Evolutionary conservation across 2,797 vertebrate genomes (phyloP).

Genomic region (Galaxias olidus): DNA sequence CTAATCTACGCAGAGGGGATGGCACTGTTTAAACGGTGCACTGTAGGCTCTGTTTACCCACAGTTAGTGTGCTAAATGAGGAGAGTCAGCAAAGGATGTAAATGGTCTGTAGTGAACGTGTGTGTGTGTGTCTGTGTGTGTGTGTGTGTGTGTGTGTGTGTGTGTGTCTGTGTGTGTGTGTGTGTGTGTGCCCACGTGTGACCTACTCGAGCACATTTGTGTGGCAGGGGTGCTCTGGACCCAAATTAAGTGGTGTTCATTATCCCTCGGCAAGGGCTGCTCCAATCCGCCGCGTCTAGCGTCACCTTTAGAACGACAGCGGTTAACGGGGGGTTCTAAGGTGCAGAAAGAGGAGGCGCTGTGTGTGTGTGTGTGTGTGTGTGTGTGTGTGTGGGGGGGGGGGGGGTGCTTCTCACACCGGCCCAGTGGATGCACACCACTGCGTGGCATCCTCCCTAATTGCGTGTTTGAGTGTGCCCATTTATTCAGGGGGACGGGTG

Average conservation of each 20-base stretch:
- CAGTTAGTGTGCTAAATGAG: slow-evolving; percentile 32
- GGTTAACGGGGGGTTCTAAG: neutral
- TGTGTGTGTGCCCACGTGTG: neutral
- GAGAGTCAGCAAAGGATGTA: neutral
- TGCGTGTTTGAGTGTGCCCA: slow-evolving; percentile 71
- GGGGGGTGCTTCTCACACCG: slow-evolving; percentile 34
- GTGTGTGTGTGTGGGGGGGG: slow-evolving; percentile 18
- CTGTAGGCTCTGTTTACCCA: slow-evolving; percentile 14
- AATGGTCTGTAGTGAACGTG: slow-evolving; percentile 22
- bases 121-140: neutral
- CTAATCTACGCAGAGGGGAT: slow-evolving; percentile 12
- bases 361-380: neutral
- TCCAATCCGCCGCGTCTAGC: slow-evolving; percentile 15
- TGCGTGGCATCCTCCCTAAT: slow-evolving; percentile 64
- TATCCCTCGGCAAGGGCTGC: slow-evolving; percentile 53
- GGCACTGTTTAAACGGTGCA: slow-evolving; percentile 30
- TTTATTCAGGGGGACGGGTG: slow-evolving; percentile 64
- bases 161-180: neutral
- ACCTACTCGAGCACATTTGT: too few species aligned
- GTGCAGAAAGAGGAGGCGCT: slow-evolving; percentile 28
- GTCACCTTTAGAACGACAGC: too few species aligned
- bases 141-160: neutral
- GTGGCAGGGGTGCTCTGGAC: slow-evolving; percentile 30
- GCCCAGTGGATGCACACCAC: slow-evolving; percentile 47
- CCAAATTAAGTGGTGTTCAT: slow-evolving; percentile 48